phyloP scores from a whole-genome alignment of 2,113 vertebrate genomes.

The Nesospiza acunhae region DNA sequence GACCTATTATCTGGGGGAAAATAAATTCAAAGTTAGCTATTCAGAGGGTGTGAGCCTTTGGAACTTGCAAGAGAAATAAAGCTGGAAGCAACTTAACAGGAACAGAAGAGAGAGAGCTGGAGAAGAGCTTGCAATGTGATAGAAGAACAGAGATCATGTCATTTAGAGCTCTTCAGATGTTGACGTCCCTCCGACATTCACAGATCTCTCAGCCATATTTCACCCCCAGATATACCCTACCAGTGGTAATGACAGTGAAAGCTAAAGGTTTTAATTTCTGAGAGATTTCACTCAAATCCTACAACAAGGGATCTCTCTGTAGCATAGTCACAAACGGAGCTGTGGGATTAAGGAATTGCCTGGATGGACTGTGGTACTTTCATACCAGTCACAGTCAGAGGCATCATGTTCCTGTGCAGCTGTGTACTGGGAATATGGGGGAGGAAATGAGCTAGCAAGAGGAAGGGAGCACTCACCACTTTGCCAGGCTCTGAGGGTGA shows the following conservation, averaged over 20 bases:
- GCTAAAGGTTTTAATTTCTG: neutral
- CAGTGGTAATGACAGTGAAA: neutral
- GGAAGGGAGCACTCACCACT: neutral
- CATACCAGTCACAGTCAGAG: neutral
- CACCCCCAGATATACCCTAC: neutral
- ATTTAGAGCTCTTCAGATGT: neutral
- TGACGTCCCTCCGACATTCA: neutral
- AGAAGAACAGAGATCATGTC: neutral
- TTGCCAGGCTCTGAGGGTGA: neutral
- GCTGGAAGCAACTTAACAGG: neutral
- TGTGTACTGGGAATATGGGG: neutral
- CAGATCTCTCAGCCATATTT: neutral
- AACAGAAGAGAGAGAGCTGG: neutral
- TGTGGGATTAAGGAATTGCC: neutral
- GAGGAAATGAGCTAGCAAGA: neutral
- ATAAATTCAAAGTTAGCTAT: conserved; percentile 54
- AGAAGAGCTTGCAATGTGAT: neutral
- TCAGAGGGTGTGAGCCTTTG: conserved; percentile 28
- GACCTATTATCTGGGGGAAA: conserved; percentile 60
- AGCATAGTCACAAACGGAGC: neutral
- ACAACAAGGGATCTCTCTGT: rapidly evolving
- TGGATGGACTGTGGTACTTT: neutral
- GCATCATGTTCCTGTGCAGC: neutral
- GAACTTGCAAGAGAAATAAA: conserved; percentile 23
- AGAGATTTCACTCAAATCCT: neutral